Conservation (phyloP, 2,797 vertebrate genomes). For the Tolypeutes matacus region DNA sequence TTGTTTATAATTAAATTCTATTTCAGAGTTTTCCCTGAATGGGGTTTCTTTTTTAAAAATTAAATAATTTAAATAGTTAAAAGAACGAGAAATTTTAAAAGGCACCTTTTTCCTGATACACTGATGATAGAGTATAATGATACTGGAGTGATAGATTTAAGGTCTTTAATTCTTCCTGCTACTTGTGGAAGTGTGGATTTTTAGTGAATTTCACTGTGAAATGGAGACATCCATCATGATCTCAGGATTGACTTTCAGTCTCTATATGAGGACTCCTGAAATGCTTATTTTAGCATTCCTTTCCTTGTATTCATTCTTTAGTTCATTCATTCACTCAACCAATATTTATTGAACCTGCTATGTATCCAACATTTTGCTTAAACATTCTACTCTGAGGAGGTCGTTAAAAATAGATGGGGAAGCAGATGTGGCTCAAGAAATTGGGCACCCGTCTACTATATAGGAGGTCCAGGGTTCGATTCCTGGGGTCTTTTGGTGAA, state of each 20-base stretch:
- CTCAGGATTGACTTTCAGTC: background rate
- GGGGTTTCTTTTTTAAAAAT: background rate
- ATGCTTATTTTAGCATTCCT: background rate
- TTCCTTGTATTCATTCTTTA: background rate
- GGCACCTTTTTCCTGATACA: background rate
- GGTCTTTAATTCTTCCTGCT: background rate
- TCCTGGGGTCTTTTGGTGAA: too few relatives aligned
- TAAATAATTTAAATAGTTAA: slow-evolving; percentile 56
- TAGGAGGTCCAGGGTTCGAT: too few relatives aligned
- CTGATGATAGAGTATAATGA: background rate
- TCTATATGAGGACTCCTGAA: background rate
- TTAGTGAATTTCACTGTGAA: background rate
- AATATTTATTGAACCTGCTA: slow-evolving; percentile 25
- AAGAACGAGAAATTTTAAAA: background rate
- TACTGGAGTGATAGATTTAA: background rate
- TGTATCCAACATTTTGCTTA: background rate
- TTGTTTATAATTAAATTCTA: slow-evolving; percentile 67
- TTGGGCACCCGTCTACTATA: too few relatives aligned
- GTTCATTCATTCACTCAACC: background rate
- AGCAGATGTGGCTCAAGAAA: too few relatives aligned
- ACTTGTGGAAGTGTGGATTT: background rate
- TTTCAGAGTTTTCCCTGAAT: background rate
- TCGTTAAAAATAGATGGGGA: background rate
- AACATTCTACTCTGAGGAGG: background rate
- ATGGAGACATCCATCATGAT: background rate